These are phyloP conservation scores for Smithornis capensis DNA, from an alignment of 2,113 vertebrate genomes.

Conservation along the genomic window DNA sequence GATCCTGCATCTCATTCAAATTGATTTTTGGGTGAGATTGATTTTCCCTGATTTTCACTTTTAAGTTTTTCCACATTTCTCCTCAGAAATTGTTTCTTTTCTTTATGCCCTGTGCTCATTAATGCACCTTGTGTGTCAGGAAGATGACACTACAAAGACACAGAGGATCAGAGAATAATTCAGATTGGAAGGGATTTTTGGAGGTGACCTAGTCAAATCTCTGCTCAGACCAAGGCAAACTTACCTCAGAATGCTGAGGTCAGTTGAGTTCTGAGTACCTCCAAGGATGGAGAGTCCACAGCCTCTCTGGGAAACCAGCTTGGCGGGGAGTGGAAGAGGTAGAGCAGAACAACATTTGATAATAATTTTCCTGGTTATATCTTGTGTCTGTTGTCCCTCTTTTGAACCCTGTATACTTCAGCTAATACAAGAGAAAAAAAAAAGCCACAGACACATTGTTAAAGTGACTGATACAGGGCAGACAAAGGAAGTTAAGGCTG, in stretches of 20 bases:
- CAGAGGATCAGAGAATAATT: background rate
- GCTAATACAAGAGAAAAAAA: background rate
- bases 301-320: background rate
- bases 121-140: background rate
- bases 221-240: background rate
- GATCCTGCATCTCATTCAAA: background rate
- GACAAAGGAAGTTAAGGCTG: background rate
- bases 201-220: background rate
- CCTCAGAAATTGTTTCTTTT: background rate
- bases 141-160: background rate
- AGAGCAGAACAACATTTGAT: background rate
- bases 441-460: background rate
- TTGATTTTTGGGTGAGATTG: background rate
- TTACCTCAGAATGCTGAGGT: background rate
- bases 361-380: background rate
- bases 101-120: background rate
- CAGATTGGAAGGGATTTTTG: background rate
- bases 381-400: background rate
- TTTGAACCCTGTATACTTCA: background rate
- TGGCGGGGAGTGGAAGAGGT: too few relatives aligned
- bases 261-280: background rate
- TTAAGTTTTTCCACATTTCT: background rate
- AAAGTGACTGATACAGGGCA: background rate
- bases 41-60: background rate
- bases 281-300: background rate